Percentiles rank a stretch among this genome's conserved stretches.
phyloP scores from a whole-genome alignment of 2,113 vertebrate species.

The Chaenocephalus aceratus region DNA sequence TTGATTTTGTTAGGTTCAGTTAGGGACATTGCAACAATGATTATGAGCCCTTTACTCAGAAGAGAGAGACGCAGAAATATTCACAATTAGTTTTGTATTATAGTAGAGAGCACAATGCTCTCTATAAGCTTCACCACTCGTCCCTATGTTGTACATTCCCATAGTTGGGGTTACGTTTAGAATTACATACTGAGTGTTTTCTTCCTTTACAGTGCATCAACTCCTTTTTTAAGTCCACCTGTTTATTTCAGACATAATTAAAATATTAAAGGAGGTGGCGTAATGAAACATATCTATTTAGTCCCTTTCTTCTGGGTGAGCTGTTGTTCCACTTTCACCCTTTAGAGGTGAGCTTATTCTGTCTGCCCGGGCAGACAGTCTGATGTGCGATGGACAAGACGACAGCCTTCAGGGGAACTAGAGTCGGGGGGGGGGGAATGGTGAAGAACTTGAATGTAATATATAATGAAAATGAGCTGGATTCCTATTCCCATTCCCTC shows the following conservation, averaged over 20 bases:
- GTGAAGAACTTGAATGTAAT: too few species aligned
- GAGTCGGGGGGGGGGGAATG: not conserved
- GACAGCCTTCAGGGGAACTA: constrained; percentile 5
- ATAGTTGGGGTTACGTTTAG: not conserved
- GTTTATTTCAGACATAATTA: not conserved
- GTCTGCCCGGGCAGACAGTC: not conserved
- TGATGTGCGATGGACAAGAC: constrained; percentile 14
- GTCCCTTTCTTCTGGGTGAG: not conserved
- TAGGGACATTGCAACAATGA: not conserved
- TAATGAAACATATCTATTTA: not conserved
- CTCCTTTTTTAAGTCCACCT: not conserved
- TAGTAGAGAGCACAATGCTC: not conserved
- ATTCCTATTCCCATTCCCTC: constrained; percentile 48
- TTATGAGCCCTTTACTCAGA: too few species aligned
- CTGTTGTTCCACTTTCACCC: not conserved
- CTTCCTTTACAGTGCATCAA: not conserved
- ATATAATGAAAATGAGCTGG: constrained; percentile 74
- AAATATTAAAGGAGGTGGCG: not conserved
- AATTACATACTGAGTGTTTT: not conserved
- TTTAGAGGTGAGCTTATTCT: not conserved
- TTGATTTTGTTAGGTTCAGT: not conserved
- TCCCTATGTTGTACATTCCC: not conserved
- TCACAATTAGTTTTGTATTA: not conserved
- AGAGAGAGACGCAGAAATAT: not conserved
- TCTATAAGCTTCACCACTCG: not conserved